A percentile compares a stretch with the other conserved stretches of the same genome.
Conservation (phyloP, 2,888 invertebrate species). For the Thecocarcelia acutangulata region DNA sequence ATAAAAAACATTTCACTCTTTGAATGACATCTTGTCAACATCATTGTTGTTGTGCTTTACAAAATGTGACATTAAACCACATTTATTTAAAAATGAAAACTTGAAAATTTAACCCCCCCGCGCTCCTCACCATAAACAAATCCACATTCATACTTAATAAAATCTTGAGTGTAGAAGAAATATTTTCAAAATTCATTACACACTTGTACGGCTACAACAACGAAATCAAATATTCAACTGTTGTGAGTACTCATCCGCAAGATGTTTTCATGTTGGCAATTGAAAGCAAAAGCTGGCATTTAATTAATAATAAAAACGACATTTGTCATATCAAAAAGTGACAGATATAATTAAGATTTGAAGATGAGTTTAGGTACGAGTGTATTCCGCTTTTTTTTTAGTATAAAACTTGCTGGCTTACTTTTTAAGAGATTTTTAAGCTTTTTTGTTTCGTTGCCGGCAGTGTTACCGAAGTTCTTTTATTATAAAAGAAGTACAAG, state of each 20-base stretch:
- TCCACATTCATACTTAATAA: no score
- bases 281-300: slow-evolving; percentile 77
- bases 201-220: neutral
- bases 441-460: no score
- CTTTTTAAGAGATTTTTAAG: slow-evolving; percentile 1
- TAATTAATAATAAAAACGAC: slow-evolving; percentile 79
- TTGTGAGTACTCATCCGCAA: slow-evolving; percentile 17
- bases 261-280: slow-evolving; percentile 51
- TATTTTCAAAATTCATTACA: neutral
- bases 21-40: slow-evolving; percentile 49
- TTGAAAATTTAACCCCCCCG: no score
- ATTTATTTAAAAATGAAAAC: neutral
- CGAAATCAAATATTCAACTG: neutral
- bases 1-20: slow-evolving; percentile 1
- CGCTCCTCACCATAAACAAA: no score
- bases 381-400: slow-evolving; percentile 3
- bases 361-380: slow-evolving; percentile 17
- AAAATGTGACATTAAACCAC: slow-evolving; percentile 14
- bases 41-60: neutral
- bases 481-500: no score
- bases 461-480: no score
- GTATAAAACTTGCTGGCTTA: neutral
- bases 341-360: slow-evolving; percentile 79
- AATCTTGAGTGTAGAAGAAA: neutral
- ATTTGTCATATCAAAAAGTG: slow-evolving; percentile 76